Evolutionary conservation across 2,113 vertebrate genomes (phyloP).

Genomic region (Anas platyrhynchos): DNA sequence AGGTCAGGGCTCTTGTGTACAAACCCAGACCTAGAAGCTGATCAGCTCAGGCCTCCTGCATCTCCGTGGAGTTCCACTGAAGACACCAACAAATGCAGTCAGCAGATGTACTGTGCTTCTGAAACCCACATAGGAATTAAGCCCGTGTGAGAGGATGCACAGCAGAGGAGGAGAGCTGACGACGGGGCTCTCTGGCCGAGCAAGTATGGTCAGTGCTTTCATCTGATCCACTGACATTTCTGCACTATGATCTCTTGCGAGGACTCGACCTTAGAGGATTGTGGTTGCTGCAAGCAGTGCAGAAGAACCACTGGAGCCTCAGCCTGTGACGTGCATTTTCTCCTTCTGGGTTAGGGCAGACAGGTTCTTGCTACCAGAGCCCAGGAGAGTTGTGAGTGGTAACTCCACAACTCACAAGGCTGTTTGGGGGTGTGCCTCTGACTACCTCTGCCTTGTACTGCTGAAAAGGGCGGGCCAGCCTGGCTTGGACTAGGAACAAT

Average conservation of each 20-base stretch:
- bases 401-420: neutral
- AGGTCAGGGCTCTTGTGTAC: neutral
- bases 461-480: neutral
- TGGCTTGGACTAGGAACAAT: neutral
- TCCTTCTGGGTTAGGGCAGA: neutral
- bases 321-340: rapidly evolving
- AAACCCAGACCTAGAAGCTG: neutral
- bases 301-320: neutral
- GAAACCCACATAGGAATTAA: neutral
- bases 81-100: neutral
- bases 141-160: neutral
- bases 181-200: neutral
- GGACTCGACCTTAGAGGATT: no score
- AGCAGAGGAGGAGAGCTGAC: neutral
- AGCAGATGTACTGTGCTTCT: rapidly evolving
- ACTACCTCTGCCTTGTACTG: neutral
- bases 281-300: neutral
- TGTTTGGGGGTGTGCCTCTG: neutral
- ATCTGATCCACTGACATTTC: neutral
- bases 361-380: neutral
- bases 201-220: rapidly evolving
- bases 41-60: neutral
- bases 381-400: neutral
- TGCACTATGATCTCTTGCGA: neutral
- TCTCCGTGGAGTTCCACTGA: neutral